Evolutionary conservation across 1,140 invertebrate genomes (phyloP), one percentile per base, ranked within the genome.

Genomic region (Tetramorium simillimum): DNA sequence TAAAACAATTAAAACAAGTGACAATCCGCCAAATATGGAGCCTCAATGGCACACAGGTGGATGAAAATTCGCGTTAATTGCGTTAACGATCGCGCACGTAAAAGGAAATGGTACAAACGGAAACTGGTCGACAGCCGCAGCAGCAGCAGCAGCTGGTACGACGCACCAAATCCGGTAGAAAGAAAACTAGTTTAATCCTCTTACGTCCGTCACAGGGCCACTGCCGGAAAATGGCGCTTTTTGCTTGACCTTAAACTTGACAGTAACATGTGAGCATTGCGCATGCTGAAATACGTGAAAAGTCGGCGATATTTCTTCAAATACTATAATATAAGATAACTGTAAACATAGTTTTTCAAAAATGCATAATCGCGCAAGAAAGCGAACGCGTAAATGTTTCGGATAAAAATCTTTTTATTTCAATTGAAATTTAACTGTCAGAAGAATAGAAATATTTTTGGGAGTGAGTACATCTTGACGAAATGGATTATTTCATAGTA

Each of bases 141-240:
- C 33, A 33, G 33, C 33, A 33, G 88, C 56, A 90, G 88, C 89
- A 88, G 82, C 88, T 90, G 89, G 49, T 75, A 51, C 33, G 16
- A 70, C 21, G 56, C 10, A 18, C 33, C 33, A 85, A 85, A 90
- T 90, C 80, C 81, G 37, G 37, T 18, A 24, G 60, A 21, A 85
- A 88, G 86, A 90, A 90, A 88, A 88, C 75, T 62, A 72, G 51
- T 81, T 90, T 90, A 90, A 90, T 90, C 89, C 89, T 90, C 89
- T 90, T 90, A 90, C 70, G 89, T 82, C 49, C 60, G 86, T 85
- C 56, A 76, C 63, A 21, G 69, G 69, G 33, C 40, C 33, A 40
- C 69, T 72, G 49, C 58, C 75, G 89, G 75, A 90, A 90, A 90
- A 90, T 90, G 67, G 73, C 75, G n/a, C 76, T 85, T 86, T 84